Evolutionary conservation across 2,113 vertebrate species (phyloP).

Genomic region (Chaetodon auriga): DNA sequence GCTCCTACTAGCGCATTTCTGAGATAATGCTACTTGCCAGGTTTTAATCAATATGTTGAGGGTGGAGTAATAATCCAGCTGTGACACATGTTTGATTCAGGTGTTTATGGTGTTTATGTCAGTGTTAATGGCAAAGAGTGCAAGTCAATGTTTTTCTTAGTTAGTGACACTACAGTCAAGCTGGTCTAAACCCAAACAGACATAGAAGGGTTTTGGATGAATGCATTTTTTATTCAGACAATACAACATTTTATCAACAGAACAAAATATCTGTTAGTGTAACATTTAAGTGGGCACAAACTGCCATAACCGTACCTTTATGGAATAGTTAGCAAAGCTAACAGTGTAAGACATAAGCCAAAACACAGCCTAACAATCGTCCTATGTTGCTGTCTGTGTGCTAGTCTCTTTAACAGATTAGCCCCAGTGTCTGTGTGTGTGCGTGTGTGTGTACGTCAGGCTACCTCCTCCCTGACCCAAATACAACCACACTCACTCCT

Average conservation of each 20-base stretch:
- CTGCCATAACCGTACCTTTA: not conserved
- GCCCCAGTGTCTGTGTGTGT: slow-evolving; percentile 13
- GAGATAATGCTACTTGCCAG: not conserved
- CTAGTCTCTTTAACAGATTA: slow-evolving; percentile 65
- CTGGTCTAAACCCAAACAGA: not conserved
- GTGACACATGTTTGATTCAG: not conserved
- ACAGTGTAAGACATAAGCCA: not conserved
- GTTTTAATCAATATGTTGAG: not conserved
- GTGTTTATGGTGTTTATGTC: not conserved
- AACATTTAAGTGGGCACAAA: not conserved
- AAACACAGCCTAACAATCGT: slow-evolving; percentile 15
- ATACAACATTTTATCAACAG: not conserved
- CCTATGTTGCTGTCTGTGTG: slow-evolving; percentile 15
- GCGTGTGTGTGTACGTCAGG: not conserved
- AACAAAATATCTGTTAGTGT: slow-evolving; percentile 1
- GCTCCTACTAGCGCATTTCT: not conserved
- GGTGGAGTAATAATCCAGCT: not conserved
- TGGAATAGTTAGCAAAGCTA: not conserved
- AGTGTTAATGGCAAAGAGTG: not conserved
- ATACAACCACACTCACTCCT: slow-evolving; percentile 24
- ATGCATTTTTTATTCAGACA: not conserved
- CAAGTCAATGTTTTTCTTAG: not conserved
- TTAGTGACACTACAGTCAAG: not conserved
- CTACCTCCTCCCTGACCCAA: slow-evolving; percentile 38
- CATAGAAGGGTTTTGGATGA: not conserved